These are phyloP conservation scores for Phalacrocorax carbo DNA, from an alignment of 2,113 vertebrate genomes.

Conservation along the genomic window DNA sequence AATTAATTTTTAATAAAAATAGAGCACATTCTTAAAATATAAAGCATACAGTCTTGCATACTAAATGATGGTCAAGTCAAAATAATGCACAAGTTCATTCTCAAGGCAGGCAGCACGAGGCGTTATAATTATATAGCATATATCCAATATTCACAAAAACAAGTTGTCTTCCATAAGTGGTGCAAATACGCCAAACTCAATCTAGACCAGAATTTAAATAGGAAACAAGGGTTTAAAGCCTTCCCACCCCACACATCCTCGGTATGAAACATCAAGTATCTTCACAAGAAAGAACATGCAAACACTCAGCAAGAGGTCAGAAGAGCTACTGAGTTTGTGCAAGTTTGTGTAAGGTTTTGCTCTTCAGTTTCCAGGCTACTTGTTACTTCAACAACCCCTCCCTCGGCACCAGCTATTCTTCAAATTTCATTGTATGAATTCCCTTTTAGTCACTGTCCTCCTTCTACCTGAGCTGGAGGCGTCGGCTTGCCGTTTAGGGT, in stretches of 20 bases:
- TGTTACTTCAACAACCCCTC: conserved; percentile 27
- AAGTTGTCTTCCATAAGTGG: neutral
- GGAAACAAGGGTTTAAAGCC: neutral
- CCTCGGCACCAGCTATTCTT: conserved; percentile 7
- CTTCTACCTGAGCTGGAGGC: conserved; percentile 86
- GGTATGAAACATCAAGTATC: neutral
- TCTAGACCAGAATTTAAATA: neutral
- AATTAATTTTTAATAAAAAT: conserved; percentile 59
- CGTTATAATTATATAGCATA: neutral
- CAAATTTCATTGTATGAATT: neutral
- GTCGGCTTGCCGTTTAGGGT: conserved; percentile 72
- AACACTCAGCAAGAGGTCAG: neutral
- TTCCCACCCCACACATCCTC: neutral
- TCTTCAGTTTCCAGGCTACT: conserved; percentile 22
- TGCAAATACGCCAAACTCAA: conserved; percentile 7
- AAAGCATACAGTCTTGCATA: conserved; percentile 19
- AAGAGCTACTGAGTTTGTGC: neutral
- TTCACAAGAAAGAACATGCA: conserved; percentile 14
- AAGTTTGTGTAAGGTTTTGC: neutral
- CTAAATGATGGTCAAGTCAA: neutral
- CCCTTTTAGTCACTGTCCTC: conserved; percentile 44
- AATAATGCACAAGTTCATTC: neutral
- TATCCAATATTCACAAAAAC: conserved; percentile 1
- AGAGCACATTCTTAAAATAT: conserved; percentile 35
- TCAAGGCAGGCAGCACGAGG: neutral